Conservation (phyloP, 2,888 invertebrate species). For the Bugulina stolonifera region DNA sequence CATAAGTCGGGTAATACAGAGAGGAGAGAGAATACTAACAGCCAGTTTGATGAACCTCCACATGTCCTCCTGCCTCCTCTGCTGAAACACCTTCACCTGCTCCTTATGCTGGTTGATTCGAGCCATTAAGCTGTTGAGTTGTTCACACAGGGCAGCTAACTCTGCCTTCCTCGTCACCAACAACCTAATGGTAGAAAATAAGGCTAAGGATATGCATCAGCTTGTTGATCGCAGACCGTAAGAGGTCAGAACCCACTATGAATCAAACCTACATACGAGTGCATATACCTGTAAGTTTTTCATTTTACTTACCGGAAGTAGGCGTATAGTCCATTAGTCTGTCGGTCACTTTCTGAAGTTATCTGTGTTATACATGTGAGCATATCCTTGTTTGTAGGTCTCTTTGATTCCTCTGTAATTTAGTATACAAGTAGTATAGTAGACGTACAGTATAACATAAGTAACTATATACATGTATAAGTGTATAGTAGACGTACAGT, state of each 20-base stretch:
- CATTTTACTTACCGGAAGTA: background rate
- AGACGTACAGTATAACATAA: background rate
- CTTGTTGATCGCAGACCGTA: too few species aligned
- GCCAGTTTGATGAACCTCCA: constrained; percentile 40
- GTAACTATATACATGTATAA: too few species aligned
- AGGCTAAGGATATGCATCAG: too few species aligned
- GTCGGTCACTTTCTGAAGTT: background rate
- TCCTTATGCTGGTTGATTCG: constrained; percentile 33
- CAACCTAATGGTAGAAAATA: background rate
- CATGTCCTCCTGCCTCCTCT: constrained; percentile 40
- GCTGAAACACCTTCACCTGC: constrained; percentile 37
- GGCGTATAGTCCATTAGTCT: constrained; percentile 1
- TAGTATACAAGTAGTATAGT: background rate
- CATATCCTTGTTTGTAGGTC: constrained; percentile 2
- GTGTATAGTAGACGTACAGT: background rate
- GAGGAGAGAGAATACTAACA: constrained; percentile 38
- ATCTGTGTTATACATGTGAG: background rate
- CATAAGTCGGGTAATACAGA: too few species aligned
- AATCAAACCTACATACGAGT: too few species aligned
- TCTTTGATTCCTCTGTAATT: background rate
- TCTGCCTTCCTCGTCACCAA: background rate
- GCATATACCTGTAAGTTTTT: too few species aligned
- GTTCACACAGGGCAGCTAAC: background rate
- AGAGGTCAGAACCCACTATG: too few species aligned
- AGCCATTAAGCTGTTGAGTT: background rate